Evolutionary conservation across 1,140 invertebrate species (phyloP).

Genomic region (Leptinotarsa texana): DNA sequence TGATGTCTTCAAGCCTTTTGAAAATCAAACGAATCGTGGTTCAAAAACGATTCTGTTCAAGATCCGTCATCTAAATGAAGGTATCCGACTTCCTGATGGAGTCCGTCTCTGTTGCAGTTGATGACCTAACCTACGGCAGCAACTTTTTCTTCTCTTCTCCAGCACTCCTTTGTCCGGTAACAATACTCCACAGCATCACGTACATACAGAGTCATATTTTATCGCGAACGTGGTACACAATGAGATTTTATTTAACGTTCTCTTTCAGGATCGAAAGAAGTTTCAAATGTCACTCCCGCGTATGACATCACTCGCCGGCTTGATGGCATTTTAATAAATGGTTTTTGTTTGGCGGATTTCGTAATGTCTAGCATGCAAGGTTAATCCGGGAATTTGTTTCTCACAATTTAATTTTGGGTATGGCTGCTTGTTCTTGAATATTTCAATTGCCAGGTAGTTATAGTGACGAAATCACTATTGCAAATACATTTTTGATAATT

Average conservation of each 20-base stretch:
- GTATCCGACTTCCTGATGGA: neutral
- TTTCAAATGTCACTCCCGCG: slow-evolving; percentile 18
- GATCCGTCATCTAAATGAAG: no score
- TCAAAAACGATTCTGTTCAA: no score
- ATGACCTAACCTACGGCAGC: slow-evolving; percentile 5
- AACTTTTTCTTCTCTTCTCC: slow-evolving; percentile 1
- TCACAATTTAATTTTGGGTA: neutral
- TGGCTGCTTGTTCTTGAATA: neutral
- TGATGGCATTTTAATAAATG: slow-evolving; percentile 15
- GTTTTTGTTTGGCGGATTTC: slow-evolving; percentile 11
- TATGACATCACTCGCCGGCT: slow-evolving; percentile 14
- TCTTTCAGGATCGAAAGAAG: slow-evolving; percentile 10
- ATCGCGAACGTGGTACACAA: slow-evolving; percentile 4
- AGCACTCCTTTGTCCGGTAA: slow-evolving; percentile 7
- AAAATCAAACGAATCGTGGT: no score
- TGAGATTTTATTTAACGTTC: slow-evolving; percentile 14
- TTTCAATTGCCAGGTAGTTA: neutral
- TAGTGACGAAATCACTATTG: no score
- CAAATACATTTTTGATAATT: no score
- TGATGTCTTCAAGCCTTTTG: no score
- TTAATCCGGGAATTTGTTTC: neutral
- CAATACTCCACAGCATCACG: slow-evolving; percentile 2
- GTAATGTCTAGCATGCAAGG: slow-evolving; percentile 1
- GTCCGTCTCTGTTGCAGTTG: neutral
- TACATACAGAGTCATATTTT: slow-evolving; percentile 10